Percentiles rank a stretch among this genome's conserved stretches.
Conservation (phyloP, 2,888 invertebrate genomes). For the Mythimna ferrago region DNA sequence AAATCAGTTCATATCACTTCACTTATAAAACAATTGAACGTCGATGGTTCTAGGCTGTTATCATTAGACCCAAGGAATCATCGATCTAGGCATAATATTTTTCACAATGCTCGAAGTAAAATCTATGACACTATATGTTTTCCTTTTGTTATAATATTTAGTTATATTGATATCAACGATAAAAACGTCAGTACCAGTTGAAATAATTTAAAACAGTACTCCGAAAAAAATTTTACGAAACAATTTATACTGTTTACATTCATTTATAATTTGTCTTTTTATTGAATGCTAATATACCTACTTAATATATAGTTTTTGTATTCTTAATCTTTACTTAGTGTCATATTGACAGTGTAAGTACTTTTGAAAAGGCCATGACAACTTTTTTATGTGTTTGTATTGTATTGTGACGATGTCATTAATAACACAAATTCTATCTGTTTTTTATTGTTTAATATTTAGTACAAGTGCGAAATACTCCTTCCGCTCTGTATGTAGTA, state of each 20-base stretch:
- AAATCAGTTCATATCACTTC: conserved; percentile 3
- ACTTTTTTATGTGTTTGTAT: background rate
- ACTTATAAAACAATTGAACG: background rate
- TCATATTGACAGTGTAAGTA: background rate
- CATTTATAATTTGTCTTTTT: background rate
- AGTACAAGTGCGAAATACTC: background rate
- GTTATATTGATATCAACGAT: background rate
- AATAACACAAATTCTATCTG: background rate
- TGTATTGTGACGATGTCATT: background rate
- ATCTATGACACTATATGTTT: background rate
- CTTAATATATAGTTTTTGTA: background rate
- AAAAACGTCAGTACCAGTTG: background rate
- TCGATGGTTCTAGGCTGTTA: background rate
- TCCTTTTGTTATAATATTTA: background rate
- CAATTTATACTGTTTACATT: conserved; percentile 4
- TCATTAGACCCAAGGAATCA: background rate
- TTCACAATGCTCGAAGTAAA: conserved; percentile 11
- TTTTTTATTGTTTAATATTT: background rate
- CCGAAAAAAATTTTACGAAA: background rate
- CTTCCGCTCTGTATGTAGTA: background rate
- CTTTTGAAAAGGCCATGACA: background rate
- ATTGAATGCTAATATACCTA: background rate
- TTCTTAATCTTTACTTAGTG: background rate
- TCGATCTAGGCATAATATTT: background rate
- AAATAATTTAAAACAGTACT: conserved; percentile 4